Conservation (phyloP, 2,888 invertebrate species). For the Strigamia transsilvanica region DNA sequence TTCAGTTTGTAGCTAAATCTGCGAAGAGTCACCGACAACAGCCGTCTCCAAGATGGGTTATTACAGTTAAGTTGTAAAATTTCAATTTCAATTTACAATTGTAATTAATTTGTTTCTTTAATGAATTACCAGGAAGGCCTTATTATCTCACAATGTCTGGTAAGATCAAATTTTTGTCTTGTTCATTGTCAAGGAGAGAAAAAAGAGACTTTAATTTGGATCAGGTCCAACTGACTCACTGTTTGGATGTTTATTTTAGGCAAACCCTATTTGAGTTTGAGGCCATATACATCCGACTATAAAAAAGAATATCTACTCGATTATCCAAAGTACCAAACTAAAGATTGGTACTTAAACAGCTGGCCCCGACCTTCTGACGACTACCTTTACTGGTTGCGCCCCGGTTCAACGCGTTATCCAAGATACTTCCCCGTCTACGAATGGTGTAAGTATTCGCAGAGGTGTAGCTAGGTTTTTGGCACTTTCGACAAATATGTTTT, state of each 20-base stretch:
- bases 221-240: not conserved
- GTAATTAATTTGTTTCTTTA: not conserved
- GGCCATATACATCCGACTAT: slow-evolving; percentile 11
- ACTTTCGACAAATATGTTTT: too few relatives aligned
- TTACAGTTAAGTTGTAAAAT: not conserved
- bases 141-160: slow-evolving; percentile 16
- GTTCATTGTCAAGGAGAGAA: slow-evolving; percentile 21
- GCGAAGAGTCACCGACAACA: not conserved
- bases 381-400: not conserved
- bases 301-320: slow-evolving; percentile 10
- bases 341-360: slow-evolving; percentile 19
- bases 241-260: not conserved
- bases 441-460: slow-evolving; percentile 18
- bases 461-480: too few relatives aligned
- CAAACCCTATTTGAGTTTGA: slow-evolving; percentile 31
- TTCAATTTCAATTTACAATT: not conserved
- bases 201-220: not conserved
- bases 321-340: not conserved
- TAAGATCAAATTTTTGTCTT: not conserved
- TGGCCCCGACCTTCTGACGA: slow-evolving; percentile 26
- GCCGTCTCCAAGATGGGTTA: not conserved
- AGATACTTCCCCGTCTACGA: slow-evolving; percentile 15
- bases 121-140: not conserved
- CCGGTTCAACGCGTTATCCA: not conserved
- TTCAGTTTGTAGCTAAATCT: slow-evolving; percentile 1